These are phyloP conservation scores for Anguilla rostrata DNA, from an alignment of 2,113 vertebrate species.

Conservation along the genomic window DNA sequence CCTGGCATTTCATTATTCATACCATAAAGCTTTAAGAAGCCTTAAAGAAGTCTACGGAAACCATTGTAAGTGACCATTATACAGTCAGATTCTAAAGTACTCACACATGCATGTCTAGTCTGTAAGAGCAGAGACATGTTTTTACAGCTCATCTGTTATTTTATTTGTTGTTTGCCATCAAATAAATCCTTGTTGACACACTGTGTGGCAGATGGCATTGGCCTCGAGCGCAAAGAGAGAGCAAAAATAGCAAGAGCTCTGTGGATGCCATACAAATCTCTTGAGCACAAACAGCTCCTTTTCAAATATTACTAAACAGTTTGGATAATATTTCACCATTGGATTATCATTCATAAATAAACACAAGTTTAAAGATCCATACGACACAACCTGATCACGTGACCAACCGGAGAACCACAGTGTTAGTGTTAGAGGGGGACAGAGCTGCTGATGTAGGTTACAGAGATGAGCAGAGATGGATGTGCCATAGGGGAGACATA, in stretches of 20 bases:
- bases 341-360: background rate
- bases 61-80: background rate
- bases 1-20: background rate
- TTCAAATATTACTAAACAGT: background rate
- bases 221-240: slow-evolving; percentile 6
- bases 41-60: no score
- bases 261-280: background rate
- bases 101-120: background rate
- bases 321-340: background rate
- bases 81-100: background rate
- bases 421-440: background rate
- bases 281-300: background rate
- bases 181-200: slow-evolving; percentile 2
- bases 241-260: background rate
- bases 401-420: background rate
- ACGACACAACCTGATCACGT: background rate
- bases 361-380: background rate
- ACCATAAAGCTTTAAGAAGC: background rate
- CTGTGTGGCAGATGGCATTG: no score
- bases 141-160: background rate
- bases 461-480: background rate
- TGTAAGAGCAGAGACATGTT: background rate
- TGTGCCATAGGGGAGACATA: background rate
- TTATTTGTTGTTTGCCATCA: slow-evolving; percentile 6
- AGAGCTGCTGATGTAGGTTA: background rate